Percentiles rank a stretch among this genome's conserved stretches.
These are phyloP conservation scores for Nephila pilipes DNA, from an alignment of 1,140 invertebrate genomes.

Conservation along the genomic window DNA sequence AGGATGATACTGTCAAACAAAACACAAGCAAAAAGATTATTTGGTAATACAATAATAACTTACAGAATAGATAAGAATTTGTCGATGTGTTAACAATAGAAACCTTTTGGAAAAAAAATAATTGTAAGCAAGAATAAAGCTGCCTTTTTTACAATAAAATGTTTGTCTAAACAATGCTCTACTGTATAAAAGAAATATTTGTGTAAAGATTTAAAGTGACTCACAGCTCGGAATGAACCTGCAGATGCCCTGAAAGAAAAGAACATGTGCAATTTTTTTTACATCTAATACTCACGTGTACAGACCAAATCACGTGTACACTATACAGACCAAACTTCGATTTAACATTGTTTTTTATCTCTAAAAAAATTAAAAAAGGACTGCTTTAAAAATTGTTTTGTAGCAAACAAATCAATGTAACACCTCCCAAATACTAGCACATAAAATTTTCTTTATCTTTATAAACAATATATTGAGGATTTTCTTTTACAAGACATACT, in stretches of 20 bases:
- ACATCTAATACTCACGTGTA: slow-evolving; percentile 68
- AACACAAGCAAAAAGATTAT: no score
- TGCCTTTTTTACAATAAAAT: background rate
- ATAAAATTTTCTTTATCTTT: background rate
- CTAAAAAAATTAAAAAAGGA: slow-evolving; percentile 67
- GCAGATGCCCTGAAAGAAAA: slow-evolving; percentile 24
- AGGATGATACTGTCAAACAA: no score
- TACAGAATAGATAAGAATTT: no score
- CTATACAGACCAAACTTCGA: slow-evolving; percentile 12
- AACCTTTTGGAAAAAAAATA: background rate
- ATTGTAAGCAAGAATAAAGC: no score
- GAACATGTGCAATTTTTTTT: slow-evolving; percentile 42
- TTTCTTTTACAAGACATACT: background rate
- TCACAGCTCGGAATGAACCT: slow-evolving; percentile 8
- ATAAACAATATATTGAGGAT: no score
- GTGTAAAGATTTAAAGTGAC: slow-evolving; percentile 29
- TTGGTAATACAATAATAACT: no score
- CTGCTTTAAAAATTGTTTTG: slow-evolving; percentile 57
- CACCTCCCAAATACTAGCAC: background rate
- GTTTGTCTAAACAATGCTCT: slow-evolving; percentile 1
- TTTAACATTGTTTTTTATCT: slow-evolving; percentile 53
- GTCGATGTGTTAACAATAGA: no score
- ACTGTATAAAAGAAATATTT: background rate
- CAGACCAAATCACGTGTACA: slow-evolving; percentile 41
- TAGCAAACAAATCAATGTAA: slow-evolving; percentile 16